Base-by-base conservation (phyloP, 2,797 vertebrate species). In the Cirrhinus molitorella region DNA sequence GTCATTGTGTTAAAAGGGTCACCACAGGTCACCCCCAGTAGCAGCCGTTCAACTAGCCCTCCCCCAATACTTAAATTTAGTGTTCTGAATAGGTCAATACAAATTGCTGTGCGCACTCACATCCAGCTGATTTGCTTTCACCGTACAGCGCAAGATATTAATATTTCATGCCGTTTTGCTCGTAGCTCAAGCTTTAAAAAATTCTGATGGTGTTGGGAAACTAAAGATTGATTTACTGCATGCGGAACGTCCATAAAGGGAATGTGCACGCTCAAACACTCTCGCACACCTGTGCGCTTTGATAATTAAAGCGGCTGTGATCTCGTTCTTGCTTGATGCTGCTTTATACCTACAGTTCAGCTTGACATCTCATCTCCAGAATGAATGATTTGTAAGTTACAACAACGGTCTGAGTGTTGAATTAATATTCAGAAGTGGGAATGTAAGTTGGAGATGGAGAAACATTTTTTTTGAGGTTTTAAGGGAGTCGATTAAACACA, bases 1-100 rank as follows among this genome's bases (percentile, higher is more conserved):
- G 88, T 91, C 86, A 91, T 72, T 85, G 81, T 91, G 92, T 91
- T 91, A 55, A 78, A 67, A 87, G 90, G 93, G 91, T 93, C 92
- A 89, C 87, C 31, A 28, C n/a, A 88, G 86, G 91, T 91, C 85
- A 51, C 75, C 74, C 66, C 28, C 53, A 63, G 75, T 70, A 71
- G 81, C 81, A 78, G 25, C 65, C 43, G 1, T 53, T 17, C 43
- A 37, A 8, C 28, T 71, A 16, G 2, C 53, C 53, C 21, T 49
- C 53, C 82, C 74, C 40, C 65, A 78, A 7, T 63, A 25, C 21
- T 71, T 71, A 68, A 75, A 34, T 34, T 59, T 61, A 59, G 73
- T 25, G 65, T 59, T 61, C 34, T 13, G 31, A 78, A 63, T n/a
- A n/a, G 34, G 55, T 43, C 16, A 1, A 80, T 47, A 66, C 40